Conservation (phyloP, 2,113 vertebrate genomes). For the Gulo gulo region DNA sequence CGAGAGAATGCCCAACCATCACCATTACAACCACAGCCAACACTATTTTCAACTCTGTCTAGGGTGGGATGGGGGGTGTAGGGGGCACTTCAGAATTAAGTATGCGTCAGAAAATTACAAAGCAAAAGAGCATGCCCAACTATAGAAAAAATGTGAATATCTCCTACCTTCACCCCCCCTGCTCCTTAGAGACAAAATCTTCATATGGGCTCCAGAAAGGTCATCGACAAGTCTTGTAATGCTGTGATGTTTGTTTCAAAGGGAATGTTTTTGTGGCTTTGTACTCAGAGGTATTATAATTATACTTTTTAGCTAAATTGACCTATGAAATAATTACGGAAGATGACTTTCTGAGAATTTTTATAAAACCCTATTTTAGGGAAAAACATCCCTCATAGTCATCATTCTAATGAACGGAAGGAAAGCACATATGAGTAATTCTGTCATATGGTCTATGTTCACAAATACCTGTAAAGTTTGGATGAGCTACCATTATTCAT, state of each 20-base stretch:
- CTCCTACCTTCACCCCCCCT: background rate
- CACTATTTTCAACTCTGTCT: background rate
- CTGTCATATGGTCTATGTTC: background rate
- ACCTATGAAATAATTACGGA: constrained; percentile 16
- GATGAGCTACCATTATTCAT: background rate
- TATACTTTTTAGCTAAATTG: background rate
- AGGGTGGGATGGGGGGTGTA: background rate
- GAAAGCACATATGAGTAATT: background rate
- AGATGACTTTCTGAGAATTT: constrained; percentile 33
- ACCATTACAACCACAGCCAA: background rate
- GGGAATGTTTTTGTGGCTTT: background rate
- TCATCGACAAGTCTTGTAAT: background rate
- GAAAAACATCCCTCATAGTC: background rate
- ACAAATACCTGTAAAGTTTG: constrained; percentile 2
- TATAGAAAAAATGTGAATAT: background rate
- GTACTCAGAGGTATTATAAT: background rate
- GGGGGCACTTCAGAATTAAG: background rate
- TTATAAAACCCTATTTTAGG: background rate
- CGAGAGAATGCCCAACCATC: background rate
- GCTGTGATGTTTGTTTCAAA: background rate
- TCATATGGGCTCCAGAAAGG: background rate
- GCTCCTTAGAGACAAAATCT: background rate
- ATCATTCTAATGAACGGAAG: background rate
- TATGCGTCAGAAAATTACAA: background rate
- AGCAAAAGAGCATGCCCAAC: background rate